Percentiles rank a stretch among this genome's conserved stretches.
These are phyloP conservation scores for Fissipunctia ypsillon DNA, from an alignment of 2,888 invertebrate species.

Conservation along the genomic window DNA sequence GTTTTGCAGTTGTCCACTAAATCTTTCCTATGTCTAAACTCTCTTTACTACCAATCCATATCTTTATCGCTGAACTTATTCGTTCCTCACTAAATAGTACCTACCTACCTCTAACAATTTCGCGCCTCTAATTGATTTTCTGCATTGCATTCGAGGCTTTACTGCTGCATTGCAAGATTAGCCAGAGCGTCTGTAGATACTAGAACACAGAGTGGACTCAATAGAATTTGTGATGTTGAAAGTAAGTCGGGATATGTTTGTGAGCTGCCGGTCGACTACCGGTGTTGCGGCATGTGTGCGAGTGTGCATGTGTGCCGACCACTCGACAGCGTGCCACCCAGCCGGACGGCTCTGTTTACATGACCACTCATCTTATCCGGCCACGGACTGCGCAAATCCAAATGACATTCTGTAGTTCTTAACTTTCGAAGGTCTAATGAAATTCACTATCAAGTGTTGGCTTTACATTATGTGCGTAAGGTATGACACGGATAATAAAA, in stretches of 20 bases:
- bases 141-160: no score
- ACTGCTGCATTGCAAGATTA: conserved; percentile 33
- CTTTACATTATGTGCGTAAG: conserved; percentile 25
- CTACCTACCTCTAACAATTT: background rate
- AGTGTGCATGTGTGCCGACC: conserved; percentile 81
- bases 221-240: conserved; percentile 82
- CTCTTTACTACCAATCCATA: background rate
- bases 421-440: conserved; percentile 55
- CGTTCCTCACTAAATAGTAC: background rate
- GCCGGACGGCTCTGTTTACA: conserved; percentile 71
- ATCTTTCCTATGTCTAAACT: background rate
- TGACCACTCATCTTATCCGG: conserved; percentile 71
- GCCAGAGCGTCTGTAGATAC: conserved; percentile 20
- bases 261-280: conserved; percentile 86
- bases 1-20: background rate
- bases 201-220: conserved; percentile 72
- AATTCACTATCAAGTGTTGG: conserved; percentile 58
- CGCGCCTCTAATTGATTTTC: background rate
- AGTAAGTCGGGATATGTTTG: conserved; percentile 85
- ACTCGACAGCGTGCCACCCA: conserved; percentile 87
- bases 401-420: conserved; percentile 60
- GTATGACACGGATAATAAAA: conserved; percentile 36
- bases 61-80: background rate
- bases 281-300: conserved; percentile 77
- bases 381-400: conserved; percentile 74